Conservation (phyloP, 1,140 invertebrate species). For the Dufourea novaeangliae region DNA sequence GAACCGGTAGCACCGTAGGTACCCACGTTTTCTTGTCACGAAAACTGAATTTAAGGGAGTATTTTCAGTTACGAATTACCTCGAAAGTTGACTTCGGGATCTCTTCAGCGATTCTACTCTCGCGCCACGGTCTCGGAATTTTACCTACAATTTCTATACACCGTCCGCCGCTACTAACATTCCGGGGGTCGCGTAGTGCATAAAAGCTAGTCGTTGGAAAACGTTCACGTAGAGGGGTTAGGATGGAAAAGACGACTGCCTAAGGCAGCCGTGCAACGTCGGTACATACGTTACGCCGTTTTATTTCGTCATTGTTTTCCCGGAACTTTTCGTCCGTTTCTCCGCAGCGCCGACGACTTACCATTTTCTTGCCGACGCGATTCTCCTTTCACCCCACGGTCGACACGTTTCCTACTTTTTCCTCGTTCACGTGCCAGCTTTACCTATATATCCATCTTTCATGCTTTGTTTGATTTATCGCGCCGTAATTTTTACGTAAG, state of each 20-base stretch:
- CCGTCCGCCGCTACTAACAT: slow-evolving; percentile 20
- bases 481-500: slow-evolving; percentile 6
- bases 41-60: slow-evolving; percentile 43
- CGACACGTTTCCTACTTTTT: slow-evolving; percentile 33
- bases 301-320: slow-evolving; percentile 66
- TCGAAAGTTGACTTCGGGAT: slow-evolving; percentile 31
- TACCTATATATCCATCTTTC: too few species aligned
- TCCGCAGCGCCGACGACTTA: slow-evolving; percentile 49
- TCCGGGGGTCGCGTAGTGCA: slow-evolving; percentile 45
- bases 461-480: slow-evolving; percentile 5
- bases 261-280: slow-evolving; percentile 33
- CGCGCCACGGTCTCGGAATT: slow-evolving; percentile 53
- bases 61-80: slow-evolving; percentile 53
- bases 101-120: slow-evolving; percentile 49
- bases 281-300: slow-evolving; percentile 59
- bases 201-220: slow-evolving; percentile 58
- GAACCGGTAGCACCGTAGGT: neutral
- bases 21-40: slow-evolving; percentile 3
- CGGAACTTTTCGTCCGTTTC: slow-evolving; percentile 56
- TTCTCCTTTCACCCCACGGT: slow-evolving; percentile 38
- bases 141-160: slow-evolving; percentile 43
- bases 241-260: slow-evolving; percentile 39
- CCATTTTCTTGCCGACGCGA: slow-evolving; percentile 53
- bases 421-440: neutral
- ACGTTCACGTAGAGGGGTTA: slow-evolving; percentile 23